Evolutionary conservation across 2,888 invertebrate genomes (phyloP).

Genomic region (Andricus curvator): DNA sequence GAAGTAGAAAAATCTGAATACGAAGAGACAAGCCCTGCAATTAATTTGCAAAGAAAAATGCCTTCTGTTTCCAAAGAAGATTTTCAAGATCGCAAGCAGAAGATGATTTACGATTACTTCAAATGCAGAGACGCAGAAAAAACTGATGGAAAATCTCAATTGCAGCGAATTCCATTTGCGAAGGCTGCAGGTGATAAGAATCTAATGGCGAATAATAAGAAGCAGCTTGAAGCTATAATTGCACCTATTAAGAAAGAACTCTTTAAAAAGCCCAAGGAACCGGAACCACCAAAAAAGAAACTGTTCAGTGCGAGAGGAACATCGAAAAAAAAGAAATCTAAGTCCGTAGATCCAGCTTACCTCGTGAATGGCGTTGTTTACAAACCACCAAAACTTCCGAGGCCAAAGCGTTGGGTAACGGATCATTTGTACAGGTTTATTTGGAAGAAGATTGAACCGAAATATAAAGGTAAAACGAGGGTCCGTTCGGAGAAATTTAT

Average conservation of each 20-base stretch:
- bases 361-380: constrained; percentile 68
- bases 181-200: background rate
- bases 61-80: background rate
- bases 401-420: constrained; percentile 71
- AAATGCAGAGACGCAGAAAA: background rate
- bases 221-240: background rate
- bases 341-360: constrained; percentile 63
- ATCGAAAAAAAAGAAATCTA: constrained; percentile 39
- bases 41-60: background rate
- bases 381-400: constrained; percentile 64
- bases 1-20: background rate
- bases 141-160: background rate
- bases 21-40: background rate
- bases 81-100: background rate
- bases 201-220: background rate
- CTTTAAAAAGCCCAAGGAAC: background rate
- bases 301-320: background rate
- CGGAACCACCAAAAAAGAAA: background rate
- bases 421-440: constrained; percentile 67
- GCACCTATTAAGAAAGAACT: background rate
- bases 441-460: constrained; percentile 67
- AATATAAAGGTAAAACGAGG: constrained; percentile 59
- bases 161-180: background rate
- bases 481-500: constrained; percentile 68
- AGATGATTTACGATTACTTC: background rate